A percentile compares a stretch with the other conserved stretches of the same genome.
Evolutionary conservation across 1,140 invertebrate genomes (phyloP).

Genomic region (Sitophilus oryzae): DNA sequence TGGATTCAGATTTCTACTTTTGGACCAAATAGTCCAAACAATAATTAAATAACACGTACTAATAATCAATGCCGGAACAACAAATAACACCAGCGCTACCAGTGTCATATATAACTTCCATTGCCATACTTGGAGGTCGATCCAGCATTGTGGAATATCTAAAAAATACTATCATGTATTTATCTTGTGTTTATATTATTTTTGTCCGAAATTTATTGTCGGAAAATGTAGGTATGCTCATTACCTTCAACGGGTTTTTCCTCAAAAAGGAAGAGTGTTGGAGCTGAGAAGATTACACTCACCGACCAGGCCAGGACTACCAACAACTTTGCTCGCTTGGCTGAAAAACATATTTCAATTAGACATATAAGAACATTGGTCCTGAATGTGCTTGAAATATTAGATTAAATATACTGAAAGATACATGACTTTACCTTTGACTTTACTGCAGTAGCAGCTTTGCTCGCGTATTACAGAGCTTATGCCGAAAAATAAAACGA

Average conservation of each 20-base stretch:
- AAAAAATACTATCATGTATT: slow-evolving; percentile 23
- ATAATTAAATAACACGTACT: slow-evolving; percentile 86
- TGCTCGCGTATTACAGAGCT: too few species aligned
- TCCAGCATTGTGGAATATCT: slow-evolving; percentile 83
- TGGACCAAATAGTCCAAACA: slow-evolving; percentile 86
- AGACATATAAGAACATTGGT: neutral
- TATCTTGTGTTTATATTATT: neutral
- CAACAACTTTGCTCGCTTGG: slow-evolving; percentile 72
- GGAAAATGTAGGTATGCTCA: neutral
- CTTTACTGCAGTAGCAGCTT: too few species aligned
- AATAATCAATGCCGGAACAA: slow-evolving; percentile 84
- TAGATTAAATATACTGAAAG: too few species aligned
- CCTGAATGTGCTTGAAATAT: too few species aligned
- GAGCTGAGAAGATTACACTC: slow-evolving; percentile 77
- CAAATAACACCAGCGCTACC: slow-evolving; percentile 76
- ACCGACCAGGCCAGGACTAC: slow-evolving; percentile 76
- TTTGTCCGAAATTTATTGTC: neutral
- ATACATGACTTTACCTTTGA: too few species aligned
- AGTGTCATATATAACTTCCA: slow-evolving; percentile 89
- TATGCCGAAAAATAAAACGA: too few species aligned
- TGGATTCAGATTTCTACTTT: slow-evolving; percentile 42
- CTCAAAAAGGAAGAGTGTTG: slow-evolving; percentile 76
- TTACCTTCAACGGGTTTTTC: slow-evolving; percentile 69
- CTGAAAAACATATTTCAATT: slow-evolving; percentile 47
- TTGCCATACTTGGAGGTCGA: slow-evolving; percentile 68